Percentiles rank a stretch among this genome's conserved stretches.
Evolutionary conservation across 2,113 vertebrate species (phyloP).

Genomic region (Hemibates koningsi): DNA sequence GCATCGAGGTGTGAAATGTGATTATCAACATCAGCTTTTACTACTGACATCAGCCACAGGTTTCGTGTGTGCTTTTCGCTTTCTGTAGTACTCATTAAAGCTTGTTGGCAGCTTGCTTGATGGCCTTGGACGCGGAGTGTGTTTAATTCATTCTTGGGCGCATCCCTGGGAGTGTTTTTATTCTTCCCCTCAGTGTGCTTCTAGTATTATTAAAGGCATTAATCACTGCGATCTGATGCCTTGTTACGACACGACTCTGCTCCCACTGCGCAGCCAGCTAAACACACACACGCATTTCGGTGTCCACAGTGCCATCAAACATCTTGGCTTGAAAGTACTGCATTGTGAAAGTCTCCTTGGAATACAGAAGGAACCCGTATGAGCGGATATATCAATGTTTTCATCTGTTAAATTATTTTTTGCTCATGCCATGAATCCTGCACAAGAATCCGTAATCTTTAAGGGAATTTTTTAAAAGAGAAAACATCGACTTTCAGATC

Average conservation of each 20-base stretch:
- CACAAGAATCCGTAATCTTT: background rate
- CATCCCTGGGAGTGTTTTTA: conserved; percentile 41
- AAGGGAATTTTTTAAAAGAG: background rate
- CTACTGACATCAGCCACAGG: conserved; percentile 2
- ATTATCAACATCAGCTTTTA: conserved; percentile 28
- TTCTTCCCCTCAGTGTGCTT: conserved; percentile 37
- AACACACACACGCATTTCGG: background rate
- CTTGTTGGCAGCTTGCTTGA: conserved; percentile 62
- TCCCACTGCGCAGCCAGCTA: background rate
- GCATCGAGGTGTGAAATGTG: conserved; percentile 14
- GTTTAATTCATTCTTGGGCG: conserved; percentile 47
- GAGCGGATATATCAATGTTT: background rate
- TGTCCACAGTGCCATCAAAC: background rate
- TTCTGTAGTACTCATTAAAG: conserved; percentile 44
- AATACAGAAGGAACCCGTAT: background rate
- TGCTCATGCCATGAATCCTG: background rate
- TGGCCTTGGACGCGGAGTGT: conserved; percentile 27
- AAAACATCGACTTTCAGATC: background rate
- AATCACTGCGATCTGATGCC: conserved; percentile 46
- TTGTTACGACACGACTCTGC: conserved; percentile 30
- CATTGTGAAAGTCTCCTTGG: background rate
- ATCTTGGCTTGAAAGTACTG: background rate
- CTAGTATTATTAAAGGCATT: conserved; percentile 66
- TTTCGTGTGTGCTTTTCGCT: background rate
- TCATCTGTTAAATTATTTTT: background rate